A percentile compares a stretch with the other conserved stretches of the same genome.
Evolutionary conservation across 2,113 vertebrate genomes (phyloP).

Genomic region (Alosa alosa): DNA sequence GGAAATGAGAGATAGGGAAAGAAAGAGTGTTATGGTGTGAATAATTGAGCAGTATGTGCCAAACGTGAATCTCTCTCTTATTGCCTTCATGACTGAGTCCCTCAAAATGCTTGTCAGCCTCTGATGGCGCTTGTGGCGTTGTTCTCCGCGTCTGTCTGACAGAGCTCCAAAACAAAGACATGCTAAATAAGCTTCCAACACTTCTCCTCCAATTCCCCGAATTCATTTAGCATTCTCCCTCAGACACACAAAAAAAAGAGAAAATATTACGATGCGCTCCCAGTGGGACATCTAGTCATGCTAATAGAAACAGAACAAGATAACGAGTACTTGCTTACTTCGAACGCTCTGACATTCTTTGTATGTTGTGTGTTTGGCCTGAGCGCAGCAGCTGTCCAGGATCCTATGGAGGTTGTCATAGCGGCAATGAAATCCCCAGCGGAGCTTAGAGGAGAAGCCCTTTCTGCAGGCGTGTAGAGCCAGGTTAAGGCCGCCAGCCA

Average conservation of each 20-base stretch:
- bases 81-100: slow-evolving; percentile 64
- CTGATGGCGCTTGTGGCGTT: background rate
- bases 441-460: background rate
- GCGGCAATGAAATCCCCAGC: background rate
- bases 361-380: background rate
- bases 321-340: background rate
- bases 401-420: background rate
- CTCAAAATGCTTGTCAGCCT: slow-evolving; percentile 49
- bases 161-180: slow-evolving; percentile 59
- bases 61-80: slow-evolving; percentile 47
- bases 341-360: background rate
- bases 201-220: slow-evolving; percentile 60
- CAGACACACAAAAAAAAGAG: slow-evolving; percentile 36
- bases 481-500: background rate
- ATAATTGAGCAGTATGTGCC: slow-evolving; percentile 58
- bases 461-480: background rate
- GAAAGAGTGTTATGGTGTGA: slow-evolving; percentile 54
- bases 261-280: slow-evolving; percentile 37
- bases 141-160: slow-evolving; percentile 40
- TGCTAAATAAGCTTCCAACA: slow-evolving; percentile 60
- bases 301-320: background rate
- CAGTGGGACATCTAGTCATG: background rate
- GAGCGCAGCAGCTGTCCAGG: background rate
- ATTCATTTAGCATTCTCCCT: slow-evolving; percentile 54
- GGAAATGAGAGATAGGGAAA: slow-evolving; percentile 45